Conservation (phyloP, 2,797 vertebrate genomes). For the Atherinosoma microstoma region DNA sequence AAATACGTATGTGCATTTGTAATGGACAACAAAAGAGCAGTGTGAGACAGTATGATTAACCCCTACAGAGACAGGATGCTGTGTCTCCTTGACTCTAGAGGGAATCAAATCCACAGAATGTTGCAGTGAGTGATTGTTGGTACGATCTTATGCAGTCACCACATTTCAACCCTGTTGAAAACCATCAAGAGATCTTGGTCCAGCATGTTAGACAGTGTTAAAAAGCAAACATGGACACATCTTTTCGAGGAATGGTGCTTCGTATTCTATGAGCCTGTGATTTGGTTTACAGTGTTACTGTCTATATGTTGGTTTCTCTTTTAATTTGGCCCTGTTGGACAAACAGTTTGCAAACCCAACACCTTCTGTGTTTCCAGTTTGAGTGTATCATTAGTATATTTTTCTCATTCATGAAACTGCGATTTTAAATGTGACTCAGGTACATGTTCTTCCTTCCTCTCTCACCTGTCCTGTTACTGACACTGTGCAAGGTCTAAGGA, state of each 20-base stretch:
- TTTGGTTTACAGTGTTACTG: no score
- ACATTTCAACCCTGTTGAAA: no score
- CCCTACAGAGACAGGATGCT: background rate
- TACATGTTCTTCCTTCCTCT: conserved; percentile 13
- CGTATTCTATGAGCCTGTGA: no score
- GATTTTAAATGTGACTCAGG: conserved; percentile 22
- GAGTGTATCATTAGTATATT: conserved; percentile 13
- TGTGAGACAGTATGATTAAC: background rate
- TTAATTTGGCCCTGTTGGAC: background rate
- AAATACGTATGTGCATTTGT: background rate
- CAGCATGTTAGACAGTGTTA: no score
- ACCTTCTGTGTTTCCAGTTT: conserved; percentile 12
- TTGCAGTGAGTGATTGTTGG: no score
- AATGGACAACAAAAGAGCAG: background rate
- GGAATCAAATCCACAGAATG: conserved; percentile 1
- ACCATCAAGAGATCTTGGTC: no score
- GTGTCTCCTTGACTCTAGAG: conserved; percentile 7
- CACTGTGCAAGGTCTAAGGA: conserved; percentile 51
- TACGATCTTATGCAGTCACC: no score
- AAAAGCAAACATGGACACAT: no score
- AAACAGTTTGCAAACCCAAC: conserved; percentile 1
- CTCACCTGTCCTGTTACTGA: conserved; percentile 46
- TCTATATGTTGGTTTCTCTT: background rate
- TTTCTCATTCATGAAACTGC: conserved; percentile 25
- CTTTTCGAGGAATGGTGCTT: no score